Conservation (phyloP, 2,113 vertebrate species). For the Gymnarchus niloticus region DNA sequence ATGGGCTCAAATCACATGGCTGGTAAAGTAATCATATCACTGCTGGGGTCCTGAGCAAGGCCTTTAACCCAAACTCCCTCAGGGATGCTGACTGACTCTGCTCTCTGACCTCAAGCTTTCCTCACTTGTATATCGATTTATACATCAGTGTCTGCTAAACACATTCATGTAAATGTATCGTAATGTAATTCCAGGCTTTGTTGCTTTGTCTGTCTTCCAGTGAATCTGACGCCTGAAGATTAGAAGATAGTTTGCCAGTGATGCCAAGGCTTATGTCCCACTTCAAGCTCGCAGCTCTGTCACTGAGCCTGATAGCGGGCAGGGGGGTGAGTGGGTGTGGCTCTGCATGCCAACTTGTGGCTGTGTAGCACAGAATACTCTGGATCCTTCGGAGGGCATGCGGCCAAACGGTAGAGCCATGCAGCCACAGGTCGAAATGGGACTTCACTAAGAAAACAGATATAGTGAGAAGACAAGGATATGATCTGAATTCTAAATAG, state of each 20-base stretch:
- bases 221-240: not conserved
- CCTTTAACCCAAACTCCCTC: no score
- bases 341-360: not conserved
- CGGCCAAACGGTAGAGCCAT: not conserved
- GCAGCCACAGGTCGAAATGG: not conserved
- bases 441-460: slow-evolving; percentile 1
- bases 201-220: not conserved
- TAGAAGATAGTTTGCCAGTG: not conserved
- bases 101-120: no score
- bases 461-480: not conserved
- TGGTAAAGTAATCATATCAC: no score
- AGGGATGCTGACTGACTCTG: no score
- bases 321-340: not conserved
- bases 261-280: not conserved
- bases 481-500: not conserved
- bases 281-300: not conserved
- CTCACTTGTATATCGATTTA: no score
- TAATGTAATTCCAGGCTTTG: not conserved
- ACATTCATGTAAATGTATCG: no score
- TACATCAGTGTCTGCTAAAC: no score
- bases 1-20: no score
- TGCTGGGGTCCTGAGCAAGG: no score
- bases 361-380: not conserved
- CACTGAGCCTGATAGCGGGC: not conserved
- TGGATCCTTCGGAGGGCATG: not conserved